Conservation (phyloP, 2,888 invertebrate species). For the Cheilosia urbana region DNA sequence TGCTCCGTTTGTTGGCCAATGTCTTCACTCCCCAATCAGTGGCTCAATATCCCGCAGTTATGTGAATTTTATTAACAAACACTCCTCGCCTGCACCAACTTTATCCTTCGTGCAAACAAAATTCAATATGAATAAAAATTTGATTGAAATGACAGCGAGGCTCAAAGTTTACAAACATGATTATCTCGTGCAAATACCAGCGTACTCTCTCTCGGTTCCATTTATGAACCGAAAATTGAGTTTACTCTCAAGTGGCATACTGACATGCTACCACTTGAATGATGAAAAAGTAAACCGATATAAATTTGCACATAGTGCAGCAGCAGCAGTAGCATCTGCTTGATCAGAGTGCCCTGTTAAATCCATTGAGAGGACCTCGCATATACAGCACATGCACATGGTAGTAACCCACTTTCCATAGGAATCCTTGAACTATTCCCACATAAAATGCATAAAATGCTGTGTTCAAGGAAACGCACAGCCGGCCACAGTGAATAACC, state of each 20-base stretch:
- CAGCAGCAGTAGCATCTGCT: too few relatives aligned
- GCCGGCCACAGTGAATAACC: constrained; percentile 10
- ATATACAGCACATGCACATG: neutral
- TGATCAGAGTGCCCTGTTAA: neutral
- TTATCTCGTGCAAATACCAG: constrained; percentile 52
- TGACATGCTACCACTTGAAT: constrained; percentile 44
- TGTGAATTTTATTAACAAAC: too few relatives aligned
- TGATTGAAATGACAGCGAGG: constrained; percentile 48
- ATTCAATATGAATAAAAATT: constrained; percentile 17
- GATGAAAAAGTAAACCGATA: constrained; percentile 49
- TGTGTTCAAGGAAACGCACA: constrained; percentile 16
- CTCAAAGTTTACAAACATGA: constrained; percentile 42
- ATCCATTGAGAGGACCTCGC: constrained; percentile 32
- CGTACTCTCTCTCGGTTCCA: constrained; percentile 10
- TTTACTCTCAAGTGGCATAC: constrained; percentile 36
- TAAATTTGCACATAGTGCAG: constrained; percentile 33
- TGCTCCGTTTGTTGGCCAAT: too few relatives aligned
- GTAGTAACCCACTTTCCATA: constrained; percentile 56
- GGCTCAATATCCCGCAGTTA: too few relatives aligned
- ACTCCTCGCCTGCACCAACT: too few relatives aligned
- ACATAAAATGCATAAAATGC: constrained; percentile 29
- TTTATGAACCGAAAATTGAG: constrained; percentile 56
- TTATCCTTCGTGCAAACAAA: constrained; percentile 3
- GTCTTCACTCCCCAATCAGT: too few relatives aligned
- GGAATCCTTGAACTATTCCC: constrained; percentile 61